Evolutionary conservation across 2,113 vertebrate species (phyloP), one percentile per base, ranked within the genome.

Genomic region (Gobiocypris rarus): DNA sequence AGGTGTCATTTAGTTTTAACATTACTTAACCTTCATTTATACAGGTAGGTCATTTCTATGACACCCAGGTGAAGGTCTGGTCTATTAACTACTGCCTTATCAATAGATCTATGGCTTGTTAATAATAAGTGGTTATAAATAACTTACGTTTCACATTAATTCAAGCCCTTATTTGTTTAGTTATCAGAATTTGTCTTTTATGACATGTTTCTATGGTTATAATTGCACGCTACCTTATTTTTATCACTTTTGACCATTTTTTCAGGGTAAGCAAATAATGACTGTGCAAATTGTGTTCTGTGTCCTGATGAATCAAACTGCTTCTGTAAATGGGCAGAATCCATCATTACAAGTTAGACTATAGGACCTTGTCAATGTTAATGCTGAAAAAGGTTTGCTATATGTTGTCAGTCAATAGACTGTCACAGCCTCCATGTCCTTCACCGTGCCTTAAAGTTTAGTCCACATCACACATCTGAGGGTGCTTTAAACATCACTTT

Each of bases 21-120:
- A 70, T 69, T 41, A 24, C 54, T 24, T 69, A 56, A 82, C 79
- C 45, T 82, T 82, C 79, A 24, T 83, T 58, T 70, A 88, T 88
- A 85, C 70, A 75, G 84, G 81, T 81, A n/a, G 28, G 80, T 83
- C 84, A 45, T 80, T 69, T 81, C 76, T 81, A 56, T 85, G 81
- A 83, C 81, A 81, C n/a, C 74, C 52, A n/a, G 79, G 17, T 34
- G 26, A 69, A 70, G 43, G 43, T 52, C 28, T 52, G 79, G 19
- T 81, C 65, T 17, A 81, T 61, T 69, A 69, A 34, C 79, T 69
- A 7, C 31, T 17, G 48, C 70, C 22, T 82, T 70, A 82, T 82
- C 63, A 19, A 70, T 38, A 41, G 22, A 82, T 82, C 79, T 80
- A 61, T 19, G 61, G 31, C 65, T 38, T 38, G 63, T 70, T 70